Conservation (phyloP, 2,888 invertebrate species). For the Drosophila pegasa region DNA sequence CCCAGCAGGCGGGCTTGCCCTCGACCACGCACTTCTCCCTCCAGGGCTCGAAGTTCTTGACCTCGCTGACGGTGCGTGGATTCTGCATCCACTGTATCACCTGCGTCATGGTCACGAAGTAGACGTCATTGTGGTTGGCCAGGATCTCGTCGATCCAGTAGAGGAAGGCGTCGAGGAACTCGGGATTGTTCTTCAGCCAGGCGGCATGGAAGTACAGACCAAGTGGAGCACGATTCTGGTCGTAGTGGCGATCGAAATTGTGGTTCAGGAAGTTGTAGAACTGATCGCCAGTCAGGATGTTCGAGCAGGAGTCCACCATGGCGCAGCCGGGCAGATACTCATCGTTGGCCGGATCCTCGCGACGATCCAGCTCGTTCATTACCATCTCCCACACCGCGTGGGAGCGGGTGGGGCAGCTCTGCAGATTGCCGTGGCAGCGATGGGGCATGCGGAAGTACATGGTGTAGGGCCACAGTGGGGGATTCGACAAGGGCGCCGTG, state of each 20-base stretch:
- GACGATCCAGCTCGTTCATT: conserved; percentile 96
- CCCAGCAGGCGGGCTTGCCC: conserved; percentile 93
- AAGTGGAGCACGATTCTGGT: conserved; percentile 94
- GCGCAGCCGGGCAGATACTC: conserved; percentile 96
- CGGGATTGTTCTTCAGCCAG: conserved; percentile 96
- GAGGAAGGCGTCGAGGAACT: conserved; percentile 95
- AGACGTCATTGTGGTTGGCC: conserved; percentile 94
- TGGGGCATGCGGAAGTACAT: conserved; percentile 99
- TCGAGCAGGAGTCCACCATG: conserved; percentile 98
- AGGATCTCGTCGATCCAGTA: conserved; percentile 97
- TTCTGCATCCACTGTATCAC: conserved; percentile 98
- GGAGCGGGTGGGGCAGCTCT: conserved; percentile 95
- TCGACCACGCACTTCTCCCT: conserved; percentile 97
- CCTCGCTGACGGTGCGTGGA: conserved; percentile 92
- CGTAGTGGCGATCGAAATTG: conserved; percentile 96
- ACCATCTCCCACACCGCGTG: conserved; percentile 99
- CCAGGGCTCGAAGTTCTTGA: conserved; percentile 97
- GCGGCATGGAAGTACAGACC: conserved; percentile 97
- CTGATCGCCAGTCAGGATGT: conserved; percentile 95
- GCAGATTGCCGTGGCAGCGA: conserved; percentile 95
- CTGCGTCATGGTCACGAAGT: conserved; percentile 98
- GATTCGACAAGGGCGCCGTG: conserved; percentile 95
- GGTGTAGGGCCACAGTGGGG: conserved; percentile 98
- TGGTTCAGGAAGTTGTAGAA: conserved; percentile 97
- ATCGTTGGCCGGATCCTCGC: conserved; percentile 95